phyloP scores from a whole-genome alignment of 2,797 vertebrate species.

The Mus minutoides region DNA sequence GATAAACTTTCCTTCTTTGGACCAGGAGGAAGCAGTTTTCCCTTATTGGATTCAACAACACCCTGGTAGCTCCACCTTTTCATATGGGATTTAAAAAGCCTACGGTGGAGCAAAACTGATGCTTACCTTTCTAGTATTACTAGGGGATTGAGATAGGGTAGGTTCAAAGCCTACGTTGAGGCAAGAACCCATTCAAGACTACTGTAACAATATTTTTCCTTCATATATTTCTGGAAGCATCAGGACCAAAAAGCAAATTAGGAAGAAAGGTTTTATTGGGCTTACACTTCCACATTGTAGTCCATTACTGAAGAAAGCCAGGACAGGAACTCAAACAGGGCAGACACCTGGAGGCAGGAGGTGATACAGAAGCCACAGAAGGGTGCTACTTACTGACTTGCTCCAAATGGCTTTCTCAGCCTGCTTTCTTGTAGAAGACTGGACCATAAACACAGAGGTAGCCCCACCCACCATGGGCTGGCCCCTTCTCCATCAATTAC shows the following conservation, averaged over 20 bases:
- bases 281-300: background rate
- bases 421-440: background rate
- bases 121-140: background rate
- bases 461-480: background rate
- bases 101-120: background rate
- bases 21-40: background rate
- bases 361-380: background rate
- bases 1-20: background rate
- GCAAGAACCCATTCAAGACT: background rate
- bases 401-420: background rate
- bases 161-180: background rate
- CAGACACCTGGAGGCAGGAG: background rate
- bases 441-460: background rate
- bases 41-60: background rate
- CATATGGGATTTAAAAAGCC: background rate
- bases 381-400: background rate
- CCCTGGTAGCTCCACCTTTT: background rate
- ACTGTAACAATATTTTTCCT: background rate
- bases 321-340: background rate
- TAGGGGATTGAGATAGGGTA: too few species aligned
- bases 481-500: background rate
- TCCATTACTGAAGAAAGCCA: background rate
- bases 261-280: background rate
- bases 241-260: background rate
- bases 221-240: background rate